phyloP scores from a whole-genome alignment of 2,113 vertebrate species.

The Hypanus sabinus region DNA sequence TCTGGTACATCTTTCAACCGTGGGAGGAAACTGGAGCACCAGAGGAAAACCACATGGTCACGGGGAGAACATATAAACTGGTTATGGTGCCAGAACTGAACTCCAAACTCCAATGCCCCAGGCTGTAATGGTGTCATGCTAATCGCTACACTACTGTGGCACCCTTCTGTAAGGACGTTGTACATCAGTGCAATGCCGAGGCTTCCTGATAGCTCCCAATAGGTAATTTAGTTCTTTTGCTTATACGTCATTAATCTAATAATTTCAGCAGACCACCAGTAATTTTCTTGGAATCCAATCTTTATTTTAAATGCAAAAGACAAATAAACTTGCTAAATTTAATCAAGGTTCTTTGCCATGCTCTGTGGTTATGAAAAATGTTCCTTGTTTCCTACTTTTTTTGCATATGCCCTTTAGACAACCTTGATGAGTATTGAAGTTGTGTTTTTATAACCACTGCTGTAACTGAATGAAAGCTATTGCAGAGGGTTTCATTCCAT shows the following conservation, averaged over 20 bases:
- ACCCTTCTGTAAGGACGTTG: background rate
- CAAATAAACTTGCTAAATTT: background rate
- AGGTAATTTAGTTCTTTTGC: too few relatives aligned
- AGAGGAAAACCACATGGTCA: too few relatives aligned
- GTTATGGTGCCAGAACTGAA: too few relatives aligned
- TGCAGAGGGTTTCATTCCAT: background rate
- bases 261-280: background rate
- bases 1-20: too few relatives aligned
- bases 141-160: too few relatives aligned
- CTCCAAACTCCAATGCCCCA: too few relatives aligned
- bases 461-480: constrained; percentile 15
- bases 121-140: too few relatives aligned
- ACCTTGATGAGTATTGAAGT: background rate
- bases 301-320: background rate
- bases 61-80: too few relatives aligned
- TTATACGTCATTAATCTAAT: background rate
- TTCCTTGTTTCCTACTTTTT: background rate
- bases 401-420: background rate
- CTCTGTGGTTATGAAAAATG: background rate
- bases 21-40: too few relatives aligned
- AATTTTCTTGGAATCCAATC: background rate
- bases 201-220: too few relatives aligned
- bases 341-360: background rate
- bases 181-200: background rate
- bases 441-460: background rate